Conservation (phyloP, 2,113 vertebrate genomes). For the Jacana jacana region DNA sequence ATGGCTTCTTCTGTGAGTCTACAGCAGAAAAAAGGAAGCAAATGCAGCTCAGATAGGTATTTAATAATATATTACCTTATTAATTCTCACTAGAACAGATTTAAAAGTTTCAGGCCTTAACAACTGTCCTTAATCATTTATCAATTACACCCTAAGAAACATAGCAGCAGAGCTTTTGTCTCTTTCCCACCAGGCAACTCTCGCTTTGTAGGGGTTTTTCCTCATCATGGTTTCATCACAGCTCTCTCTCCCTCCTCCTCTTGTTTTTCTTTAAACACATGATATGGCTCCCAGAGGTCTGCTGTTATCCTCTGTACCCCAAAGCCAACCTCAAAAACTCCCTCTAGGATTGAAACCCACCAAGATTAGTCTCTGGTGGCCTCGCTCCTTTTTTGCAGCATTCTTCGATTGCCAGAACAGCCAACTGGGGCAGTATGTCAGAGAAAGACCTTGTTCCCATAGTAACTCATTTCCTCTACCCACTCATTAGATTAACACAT, state of each 20-base stretch:
- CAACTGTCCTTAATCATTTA: not conserved
- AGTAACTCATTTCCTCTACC: conserved; percentile 46
- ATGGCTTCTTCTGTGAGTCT: not conserved
- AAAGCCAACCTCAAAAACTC: not conserved
- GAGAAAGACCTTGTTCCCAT: not conserved
- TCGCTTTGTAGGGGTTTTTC: not conserved
- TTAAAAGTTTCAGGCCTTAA: not conserved
- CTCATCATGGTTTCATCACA: not conserved
- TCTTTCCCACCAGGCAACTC: not conserved
- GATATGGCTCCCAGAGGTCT: not conserved
- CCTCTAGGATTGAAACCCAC: not conserved
- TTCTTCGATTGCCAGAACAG: not conserved
- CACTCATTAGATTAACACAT: conserved; percentile 42
- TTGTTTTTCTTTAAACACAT: not conserved
- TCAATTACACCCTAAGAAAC: not conserved
- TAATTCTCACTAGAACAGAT: not conserved
- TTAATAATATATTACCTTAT: not conserved
- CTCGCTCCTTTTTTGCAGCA: rapidly evolving
- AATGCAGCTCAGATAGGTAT: not conserved
- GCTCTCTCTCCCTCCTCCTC: not conserved
- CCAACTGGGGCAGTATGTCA: conserved; percentile 16
- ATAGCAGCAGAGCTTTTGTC: not conserved
- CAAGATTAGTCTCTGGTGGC: not conserved
- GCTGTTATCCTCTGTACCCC: not conserved
- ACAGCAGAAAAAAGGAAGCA: not conserved